Evolutionary conservation across 2,797 vertebrate genomes (phyloP), one percentile per base, ranked within the genome.

Genomic region (Anomalospiza imberbis): DNA sequence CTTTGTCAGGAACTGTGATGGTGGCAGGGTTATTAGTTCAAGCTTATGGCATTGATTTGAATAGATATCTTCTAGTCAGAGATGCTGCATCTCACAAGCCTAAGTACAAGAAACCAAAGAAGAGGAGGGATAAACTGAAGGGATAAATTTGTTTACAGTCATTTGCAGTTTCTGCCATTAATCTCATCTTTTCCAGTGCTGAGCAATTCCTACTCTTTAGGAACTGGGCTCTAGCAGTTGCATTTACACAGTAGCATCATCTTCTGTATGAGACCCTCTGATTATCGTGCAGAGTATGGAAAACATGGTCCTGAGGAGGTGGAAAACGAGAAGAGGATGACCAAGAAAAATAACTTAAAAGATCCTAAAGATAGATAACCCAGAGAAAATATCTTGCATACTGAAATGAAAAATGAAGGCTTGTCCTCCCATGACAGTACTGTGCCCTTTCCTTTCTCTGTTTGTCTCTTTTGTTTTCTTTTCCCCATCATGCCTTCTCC

Each of bases 81-180:
- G 24, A 71, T 78, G 58, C 85, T 94, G 38, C 38, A 63, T 36
- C 40, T 95, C 58, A 53, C 45, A 91, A 51, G 32, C 40, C 53
- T 45, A 62, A 73, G 26, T 63, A 82, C 71, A 36, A 78, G 63
- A 78, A 81, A 57, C 17, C 24, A 74, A 74, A 70, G 36, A 54
- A 32, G 62, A 71, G 28, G 25, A 82, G n/a, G 36, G 54, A 61
- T 55, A 92, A 92, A 88, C 47, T 13, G 53, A 91, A 91, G 36
- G 75, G 84, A 76, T 82, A 67, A 19, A 85, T 89, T 93, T 91
- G 25, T 92, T 97, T 89, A 85, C 47, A 88, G 62, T 50, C 22
- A 13, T 53, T 70, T 78, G 62, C 31, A 68, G 66, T 66, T 93
- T 91, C 58, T 91, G 3, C 38, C 51, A 25, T 66, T 85, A 75